phyloP scores from a whole-genome alignment of 2,888 invertebrate genomes.

The Drosophila eohydei region DNA sequence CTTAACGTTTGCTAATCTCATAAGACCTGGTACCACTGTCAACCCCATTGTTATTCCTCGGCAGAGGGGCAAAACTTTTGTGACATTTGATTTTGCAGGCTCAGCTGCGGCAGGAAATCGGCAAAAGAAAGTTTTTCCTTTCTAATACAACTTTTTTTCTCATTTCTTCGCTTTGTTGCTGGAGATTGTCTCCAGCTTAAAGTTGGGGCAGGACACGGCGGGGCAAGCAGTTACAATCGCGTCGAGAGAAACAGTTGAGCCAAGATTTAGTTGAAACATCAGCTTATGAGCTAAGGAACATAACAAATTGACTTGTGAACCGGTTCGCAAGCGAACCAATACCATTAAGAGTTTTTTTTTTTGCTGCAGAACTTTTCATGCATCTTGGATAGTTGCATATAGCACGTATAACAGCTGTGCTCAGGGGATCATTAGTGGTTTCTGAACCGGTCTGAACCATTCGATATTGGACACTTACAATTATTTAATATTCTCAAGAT shows the following conservation, averaged over 20 bases:
- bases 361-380: not conserved
- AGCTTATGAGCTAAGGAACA: slow-evolving; percentile 11
- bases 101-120: slow-evolving; percentile 54
- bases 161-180: slow-evolving; percentile 1
- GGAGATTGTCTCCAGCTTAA: slow-evolving; percentile 45
- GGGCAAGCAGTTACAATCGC: slow-evolving; percentile 10
- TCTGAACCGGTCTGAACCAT: no score
- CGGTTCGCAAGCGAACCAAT: not conserved
- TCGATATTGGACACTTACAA: no score
- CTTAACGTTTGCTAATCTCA: slow-evolving; percentile 66
- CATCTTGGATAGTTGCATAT: no score
- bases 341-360: not conserved
- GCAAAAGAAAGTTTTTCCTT: slow-evolving; percentile 71
- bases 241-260: slow-evolving; percentile 5
- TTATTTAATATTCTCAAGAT: no score
- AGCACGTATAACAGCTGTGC: no score
- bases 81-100: slow-evolving; percentile 70
- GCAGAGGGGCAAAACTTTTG: slow-evolving; percentile 42
- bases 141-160: slow-evolving; percentile 65
- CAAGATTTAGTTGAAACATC: slow-evolving; percentile 8
- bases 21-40: slow-evolving; percentile 67
- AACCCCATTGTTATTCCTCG: slow-evolving; percentile 56
- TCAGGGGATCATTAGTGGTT: no score
- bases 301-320: not conserved
- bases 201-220: not conserved